Conservation (phyloP, 2,888 invertebrate species). For the Erebia palarica region DNA sequence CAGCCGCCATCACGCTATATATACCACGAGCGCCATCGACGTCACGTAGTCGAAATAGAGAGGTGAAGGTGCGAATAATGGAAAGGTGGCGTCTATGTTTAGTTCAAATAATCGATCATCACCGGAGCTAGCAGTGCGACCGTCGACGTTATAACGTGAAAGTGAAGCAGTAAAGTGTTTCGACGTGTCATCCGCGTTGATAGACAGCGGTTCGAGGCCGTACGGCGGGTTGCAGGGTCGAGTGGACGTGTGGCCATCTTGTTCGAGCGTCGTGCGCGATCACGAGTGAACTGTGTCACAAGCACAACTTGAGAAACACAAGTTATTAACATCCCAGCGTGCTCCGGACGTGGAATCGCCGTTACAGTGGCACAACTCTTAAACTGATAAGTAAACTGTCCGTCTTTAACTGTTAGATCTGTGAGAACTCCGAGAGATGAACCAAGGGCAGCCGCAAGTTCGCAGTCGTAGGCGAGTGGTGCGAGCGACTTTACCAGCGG, state of each 20-base stretch:
- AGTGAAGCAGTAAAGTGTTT: conserved; percentile 75
- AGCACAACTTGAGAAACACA: not conserved
- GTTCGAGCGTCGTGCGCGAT: conserved; percentile 54
- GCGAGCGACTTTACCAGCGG: conserved; percentile 54
- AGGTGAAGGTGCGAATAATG: conserved; percentile 78
- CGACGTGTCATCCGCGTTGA: conserved; percentile 78
- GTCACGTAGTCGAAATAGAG: conserved; percentile 80
- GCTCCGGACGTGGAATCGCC: conserved; percentile 45
- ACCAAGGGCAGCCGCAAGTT: conserved; percentile 54
- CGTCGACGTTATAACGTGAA: conserved; percentile 71
- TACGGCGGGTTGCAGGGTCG: conserved; percentile 58
- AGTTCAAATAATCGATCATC: conserved; percentile 74
- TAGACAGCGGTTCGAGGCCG: conserved; percentile 76
- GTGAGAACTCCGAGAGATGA: conserved; percentile 51
- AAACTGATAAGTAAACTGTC: conserved; percentile 63
- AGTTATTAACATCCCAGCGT: not conserved
- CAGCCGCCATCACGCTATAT: conserved; percentile 73
- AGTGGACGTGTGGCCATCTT: conserved; percentile 62
- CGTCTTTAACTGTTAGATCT: conserved; percentile 46
- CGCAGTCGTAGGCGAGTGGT: conserved; percentile 57
- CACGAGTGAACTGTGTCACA: not conserved
- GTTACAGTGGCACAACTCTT: conserved; percentile 52
- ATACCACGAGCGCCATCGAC: conserved; percentile 64
- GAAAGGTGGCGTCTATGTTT: conserved; percentile 77
- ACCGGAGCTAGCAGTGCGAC: conserved; percentile 79